These are phyloP conservation scores for Zaprionus ornatus DNA, from an alignment of 1,140 invertebrate species.

Conservation along the genomic window DNA sequence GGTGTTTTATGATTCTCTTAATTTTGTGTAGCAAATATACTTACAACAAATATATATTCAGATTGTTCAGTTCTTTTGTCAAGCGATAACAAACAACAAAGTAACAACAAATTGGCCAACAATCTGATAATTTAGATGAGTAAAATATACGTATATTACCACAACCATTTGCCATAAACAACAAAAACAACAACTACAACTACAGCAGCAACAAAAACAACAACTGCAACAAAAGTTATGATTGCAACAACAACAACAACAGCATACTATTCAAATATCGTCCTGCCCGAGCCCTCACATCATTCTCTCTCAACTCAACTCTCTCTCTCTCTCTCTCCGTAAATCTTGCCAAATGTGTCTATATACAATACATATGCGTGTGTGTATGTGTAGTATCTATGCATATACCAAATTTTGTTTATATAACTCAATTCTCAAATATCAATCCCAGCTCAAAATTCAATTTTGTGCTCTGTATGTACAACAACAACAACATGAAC, in stretches of 20 bases:
- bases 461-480: constrained; percentile 43
- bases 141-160: constrained; percentile 15
- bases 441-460: constrained; percentile 49
- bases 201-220: constrained; percentile 24
- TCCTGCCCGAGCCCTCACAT: constrained; percentile 82
- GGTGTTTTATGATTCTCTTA: constrained; percentile 27
- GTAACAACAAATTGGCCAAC: constrained; percentile 13
- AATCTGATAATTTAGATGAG: constrained; percentile 38
- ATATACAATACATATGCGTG: constrained; percentile 1
- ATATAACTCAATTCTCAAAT: constrained; percentile 30
- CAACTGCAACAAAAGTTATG: constrained; percentile 10
- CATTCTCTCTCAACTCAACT: constrained; percentile 44
- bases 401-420: constrained; percentile 45
- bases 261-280: constrained; percentile 68
- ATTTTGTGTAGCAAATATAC: constrained; percentile 43
- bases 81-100: constrained; percentile 16
- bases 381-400: neutral
- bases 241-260: constrained; percentile 22
- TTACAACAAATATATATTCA: constrained; percentile 22
- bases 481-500: neutral
- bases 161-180: constrained; percentile 32
- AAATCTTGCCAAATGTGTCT: constrained; percentile 11
- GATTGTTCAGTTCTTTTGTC: constrained; percentile 36
- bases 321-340: constrained; percentile 42
- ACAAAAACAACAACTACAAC: neutral